phyloP scores from a whole-genome alignment of 2,113 vertebrate genomes.

The Zonotrichia leucophrys region DNA sequence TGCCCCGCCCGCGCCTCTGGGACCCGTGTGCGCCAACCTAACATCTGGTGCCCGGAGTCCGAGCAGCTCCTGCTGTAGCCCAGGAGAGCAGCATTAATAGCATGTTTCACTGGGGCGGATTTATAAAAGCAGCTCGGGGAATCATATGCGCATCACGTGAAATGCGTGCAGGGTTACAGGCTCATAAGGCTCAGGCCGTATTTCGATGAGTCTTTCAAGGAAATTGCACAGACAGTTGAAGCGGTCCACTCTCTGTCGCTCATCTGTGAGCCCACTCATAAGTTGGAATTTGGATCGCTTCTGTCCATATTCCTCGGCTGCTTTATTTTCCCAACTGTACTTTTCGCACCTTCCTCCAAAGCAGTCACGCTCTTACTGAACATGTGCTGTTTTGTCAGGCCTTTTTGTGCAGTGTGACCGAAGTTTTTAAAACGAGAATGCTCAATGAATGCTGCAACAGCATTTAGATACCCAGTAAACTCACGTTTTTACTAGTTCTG shows the following conservation, averaged over 20 bases:
- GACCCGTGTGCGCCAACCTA: fast-evolving
- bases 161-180: fast-evolving
- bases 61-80: fast-evolving
- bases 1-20: fast-evolving
- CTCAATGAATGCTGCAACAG: background rate
- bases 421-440: background rate
- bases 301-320: background rate
- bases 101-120: background rate
- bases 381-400: background rate
- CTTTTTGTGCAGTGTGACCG: background rate
- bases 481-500: background rate
- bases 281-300: background rate
- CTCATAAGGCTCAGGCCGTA: too few relatives aligned
- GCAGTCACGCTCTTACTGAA: fast-evolving
- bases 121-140: background rate
- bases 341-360: background rate
- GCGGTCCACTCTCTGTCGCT: fast-evolving
- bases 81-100: fast-evolving
- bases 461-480: background rate
- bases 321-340: background rate
- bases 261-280: fast-evolving
- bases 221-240: background rate
- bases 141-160: fast-evolving
- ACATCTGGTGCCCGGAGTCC: fast-evolving
- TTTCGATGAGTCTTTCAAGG: background rate